Conservation (phyloP, 2,888 invertebrate species). For the Trissonchulus sp. region DNA sequence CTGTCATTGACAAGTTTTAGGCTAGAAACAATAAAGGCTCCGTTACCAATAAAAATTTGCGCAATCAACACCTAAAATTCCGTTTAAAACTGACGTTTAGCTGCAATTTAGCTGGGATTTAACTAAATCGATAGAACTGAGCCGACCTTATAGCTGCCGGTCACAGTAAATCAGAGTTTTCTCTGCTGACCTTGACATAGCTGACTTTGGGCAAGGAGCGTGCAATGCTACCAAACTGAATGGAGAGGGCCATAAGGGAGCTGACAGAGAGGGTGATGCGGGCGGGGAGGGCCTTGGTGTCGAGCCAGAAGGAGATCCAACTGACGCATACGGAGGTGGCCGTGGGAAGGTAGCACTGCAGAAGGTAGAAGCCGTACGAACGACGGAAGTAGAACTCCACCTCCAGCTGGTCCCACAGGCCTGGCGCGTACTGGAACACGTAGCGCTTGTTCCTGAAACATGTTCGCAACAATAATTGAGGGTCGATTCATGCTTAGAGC, state of each 20-base stretch:
- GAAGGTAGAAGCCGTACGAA: slow-evolving; percentile 50
- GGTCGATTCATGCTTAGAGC: too few relatives aligned
- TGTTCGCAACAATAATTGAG: too few relatives aligned
- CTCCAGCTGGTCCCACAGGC: slow-evolving; percentile 50
- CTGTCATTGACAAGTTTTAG: too few relatives aligned
- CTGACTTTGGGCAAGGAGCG: slow-evolving; percentile 22
- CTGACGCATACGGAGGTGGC: slow-evolving; percentile 49
- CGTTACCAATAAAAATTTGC: too few relatives aligned
- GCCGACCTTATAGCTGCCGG: too few relatives aligned
- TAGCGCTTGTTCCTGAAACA: slow-evolving; percentile 15
- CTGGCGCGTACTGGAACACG: slow-evolving; percentile 47
- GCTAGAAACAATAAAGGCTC: too few relatives aligned
- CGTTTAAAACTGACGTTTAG: too few relatives aligned
- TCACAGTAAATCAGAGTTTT: too few relatives aligned
- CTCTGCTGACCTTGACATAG: slow-evolving; percentile 29
- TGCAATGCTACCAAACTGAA: slow-evolving; percentile 33
- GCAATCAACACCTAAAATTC: too few relatives aligned
- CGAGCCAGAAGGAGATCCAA: slow-evolving; percentile 52
- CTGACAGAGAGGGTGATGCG: slow-evolving; percentile 48
- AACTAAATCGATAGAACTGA: too few relatives aligned
- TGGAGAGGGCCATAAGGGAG: slow-evolving; percentile 47
- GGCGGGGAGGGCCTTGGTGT: slow-evolving; percentile 49
- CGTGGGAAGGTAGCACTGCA: slow-evolving; percentile 52
- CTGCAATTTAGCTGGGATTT: too few relatives aligned
- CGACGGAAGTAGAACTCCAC: slow-evolving; percentile 48